phyloP scores from a whole-genome alignment of 2,888 invertebrate species.

The Syritta pipiens region DNA sequence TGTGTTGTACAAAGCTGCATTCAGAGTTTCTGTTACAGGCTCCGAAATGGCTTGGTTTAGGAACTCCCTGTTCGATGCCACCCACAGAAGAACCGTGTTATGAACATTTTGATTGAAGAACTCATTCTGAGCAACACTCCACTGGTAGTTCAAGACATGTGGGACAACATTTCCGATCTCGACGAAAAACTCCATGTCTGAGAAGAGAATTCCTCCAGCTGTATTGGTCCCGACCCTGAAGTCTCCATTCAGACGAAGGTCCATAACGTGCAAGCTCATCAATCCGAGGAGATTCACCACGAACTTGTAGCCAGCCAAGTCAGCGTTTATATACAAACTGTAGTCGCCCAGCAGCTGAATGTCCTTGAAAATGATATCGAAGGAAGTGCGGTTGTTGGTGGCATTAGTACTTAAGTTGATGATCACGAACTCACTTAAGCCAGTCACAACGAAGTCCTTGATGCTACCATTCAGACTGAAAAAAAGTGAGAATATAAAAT shows the following conservation, averaged over 20 bases:
- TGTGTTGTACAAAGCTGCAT: not conserved
- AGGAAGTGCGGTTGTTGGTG: constrained; percentile 62
- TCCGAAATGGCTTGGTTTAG: constrained; percentile 5
- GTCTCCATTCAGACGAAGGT: constrained; percentile 14
- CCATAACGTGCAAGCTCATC: constrained; percentile 19
- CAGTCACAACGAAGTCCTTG: constrained; percentile 71
- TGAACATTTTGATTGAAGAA: constrained; percentile 63
- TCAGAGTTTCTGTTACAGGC: not conserved
- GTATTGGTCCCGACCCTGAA: not conserved
- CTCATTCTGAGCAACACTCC: constrained; percentile 71
- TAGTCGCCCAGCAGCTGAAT: constrained; percentile 70
- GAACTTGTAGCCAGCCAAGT: constrained; percentile 32
- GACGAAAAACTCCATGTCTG: constrained; percentile 68
- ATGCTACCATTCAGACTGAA: constrained; percentile 70
- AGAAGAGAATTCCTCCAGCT: constrained; percentile 67
- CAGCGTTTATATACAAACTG: constrained; percentile 26
- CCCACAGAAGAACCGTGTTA: constrained; percentile 45
- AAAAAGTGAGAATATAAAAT: too few relatives aligned
- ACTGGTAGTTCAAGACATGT: constrained; percentile 72
- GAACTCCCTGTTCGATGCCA: constrained; percentile 4
- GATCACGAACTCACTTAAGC: constrained; percentile 70
- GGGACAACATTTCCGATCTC: constrained; percentile 69
- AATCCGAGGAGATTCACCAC: constrained; percentile 16
- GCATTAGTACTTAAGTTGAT: constrained; percentile 68
- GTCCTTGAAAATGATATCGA: constrained; percentile 70